Evolutionary conservation across 2,113 vertebrate genomes (phyloP), one percentile per base, ranked within the genome.

Genomic region (Embiotoca jacksoni): DNA sequence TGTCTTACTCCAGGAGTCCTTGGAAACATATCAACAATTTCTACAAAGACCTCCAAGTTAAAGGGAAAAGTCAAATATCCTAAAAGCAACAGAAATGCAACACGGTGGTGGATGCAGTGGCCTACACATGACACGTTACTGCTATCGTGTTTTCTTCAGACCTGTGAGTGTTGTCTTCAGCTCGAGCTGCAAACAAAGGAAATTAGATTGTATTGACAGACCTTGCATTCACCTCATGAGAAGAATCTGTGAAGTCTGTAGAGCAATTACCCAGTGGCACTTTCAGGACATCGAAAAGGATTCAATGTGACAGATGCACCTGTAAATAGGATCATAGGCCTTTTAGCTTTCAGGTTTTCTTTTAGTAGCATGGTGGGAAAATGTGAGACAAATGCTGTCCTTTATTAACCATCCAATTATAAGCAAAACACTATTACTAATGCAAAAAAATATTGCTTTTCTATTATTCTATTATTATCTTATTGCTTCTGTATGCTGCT

Each of bases 31-130:
- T 90, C 91, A 91, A 92, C 92, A 90, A 90, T 94, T 93, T 92
- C 86, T 84, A 91, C 91, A 94, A 91, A 94, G 89, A 93, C 89
- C 85, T 93, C 88, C 85, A 88, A 91, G 92, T 90, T 91, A 90
- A 92, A 92, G 85, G 84, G 69, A 91, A 88, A 91, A 93, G 90
- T 92, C 78, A 92, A 92, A 92, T 91, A 86, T 81, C 86, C 88
- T 88, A 88, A 88, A 92, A 90, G 79, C 79, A 86, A 75, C 60
- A 77, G 60, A 72, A 78, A 87, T 80, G 78, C 78, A 79, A 80
- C 72, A 75, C 70, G 37, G 8, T 67, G 76, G 73, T 72, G 71
- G 83, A 82, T 3, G 10, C 80, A 65, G 74, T 49, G 74, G 79
- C 71, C 65, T 75, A 75, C 78, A 86, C 10, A 49, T 75, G 68